Evolutionary conservation across 2,797 vertebrate genomes (phyloP), one percentile per base, ranked within the genome.

Genomic region (Trematomus bernacchii): DNA sequence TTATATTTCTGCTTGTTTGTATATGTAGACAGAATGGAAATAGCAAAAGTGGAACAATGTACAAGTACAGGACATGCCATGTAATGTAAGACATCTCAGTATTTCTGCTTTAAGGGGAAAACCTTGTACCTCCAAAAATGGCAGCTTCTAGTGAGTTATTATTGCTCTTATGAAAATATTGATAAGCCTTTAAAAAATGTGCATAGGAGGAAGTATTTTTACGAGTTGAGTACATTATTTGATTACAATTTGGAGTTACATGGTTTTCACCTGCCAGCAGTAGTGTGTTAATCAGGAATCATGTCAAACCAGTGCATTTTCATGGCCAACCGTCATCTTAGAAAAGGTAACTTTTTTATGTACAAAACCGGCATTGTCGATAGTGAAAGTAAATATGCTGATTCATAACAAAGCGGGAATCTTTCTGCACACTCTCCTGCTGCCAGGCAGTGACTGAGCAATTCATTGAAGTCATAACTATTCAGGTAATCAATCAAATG

Each of bases 281-380:
- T 27, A 10, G 70, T 0, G 30, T 85, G 84, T 90, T 89, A 79
- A 66, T 79, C 66, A 66, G 48, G 77, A 48, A 66, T 84, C 50
- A 61, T 54, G 66, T 85, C 70, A 84, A 78, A 82, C 78, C 89
- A 87, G 91, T 91, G 91, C 90, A 90, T 91, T 91, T 89, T 82
- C 91, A 93, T 90, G 89, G 92, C 88, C 83, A 82, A 76, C 76
- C 79, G 37, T 80, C 68, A 44, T 65, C 59, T 73, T 51, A 63
- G 60, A 62, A 79, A 82, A 77, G 23, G 3, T 10, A 1, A 19
- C 61, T 47, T 64, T 48, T 33, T 50, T 3, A 44, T 77, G 60
- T 74, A 59, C 66, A 87, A 73, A 84, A 47, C 40, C 19, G 67
- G 57, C 44, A 18, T 47, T 57, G 63, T 42, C 23, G 27, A 57